Base-by-base conservation (phyloP, 2,888 invertebrate genomes). In the Netelia inedita region DNA sequence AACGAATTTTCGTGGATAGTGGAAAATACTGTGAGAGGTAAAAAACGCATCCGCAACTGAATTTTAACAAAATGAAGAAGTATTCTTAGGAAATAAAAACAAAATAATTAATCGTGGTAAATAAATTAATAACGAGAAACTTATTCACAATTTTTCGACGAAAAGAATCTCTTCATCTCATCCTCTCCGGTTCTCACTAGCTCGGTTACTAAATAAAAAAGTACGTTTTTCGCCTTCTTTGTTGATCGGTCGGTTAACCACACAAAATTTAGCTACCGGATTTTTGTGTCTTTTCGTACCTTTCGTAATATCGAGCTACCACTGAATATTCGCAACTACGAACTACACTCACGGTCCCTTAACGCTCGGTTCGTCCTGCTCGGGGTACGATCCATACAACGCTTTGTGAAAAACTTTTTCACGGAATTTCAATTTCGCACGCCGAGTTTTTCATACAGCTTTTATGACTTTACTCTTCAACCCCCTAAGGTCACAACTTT, bases 361-460 rank as follows among this genome's bases (percentile, higher is more conserved):
- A n/a, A 19, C 43, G 50, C 21, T 61, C 53, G 53, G 53, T 19
- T 19, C 57, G 16, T 57, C 19, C 57, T 57, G 9, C 57, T 19
- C 19, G 16, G 9, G 10, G n/a, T 19, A 9, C n/a, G 19, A 57
- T 19, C 57, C 3, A 5, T 6, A 9, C 63, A 16, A 50, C 78
- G 16, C 61, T 61, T 63, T 71, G 71, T 79, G 41, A 46, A 68
- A 75, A 79, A 79, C 63, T 75, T 75, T 79, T 16, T 50, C 55
- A n/a, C 71, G 79, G 74, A 83, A 79, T 83, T 83, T 83, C 83
- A 83, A 83, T 83, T 79, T 59, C 65, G 50, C 65, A 65, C 43
- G 74, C 79, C 41, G 68, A 68, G 73, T 83, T 83, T 35, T 83
- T 83, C 69, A 83, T 83, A 69, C 78, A 73, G 71, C 71, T 35